A percentile compares a stretch with the other conserved stretches of the same genome.
phyloP scores from a whole-genome alignment of 2,888 invertebrate genomes.

The Euplexia lucipara region DNA sequence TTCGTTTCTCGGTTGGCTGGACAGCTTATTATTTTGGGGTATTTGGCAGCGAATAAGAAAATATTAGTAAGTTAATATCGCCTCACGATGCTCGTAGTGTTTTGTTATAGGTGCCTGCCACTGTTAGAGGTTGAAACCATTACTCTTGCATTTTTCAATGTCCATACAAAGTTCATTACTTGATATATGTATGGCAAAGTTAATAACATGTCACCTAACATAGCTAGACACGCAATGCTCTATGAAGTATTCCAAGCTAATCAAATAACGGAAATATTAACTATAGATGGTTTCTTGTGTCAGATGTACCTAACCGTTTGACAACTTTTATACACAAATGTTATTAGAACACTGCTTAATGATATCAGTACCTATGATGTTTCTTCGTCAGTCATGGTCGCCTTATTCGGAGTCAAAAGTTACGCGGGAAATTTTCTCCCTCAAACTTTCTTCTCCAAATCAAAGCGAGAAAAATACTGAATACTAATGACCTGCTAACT shows the following conservation, averaged over 20 bases:
- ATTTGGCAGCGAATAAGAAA: neutral
- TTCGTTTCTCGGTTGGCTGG: slow-evolving; percentile 5
- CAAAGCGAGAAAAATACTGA: slow-evolving; percentile 34
- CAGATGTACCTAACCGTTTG: neutral
- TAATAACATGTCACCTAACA: slow-evolving; percentile 3
- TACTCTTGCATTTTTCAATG: slow-evolving; percentile 21
- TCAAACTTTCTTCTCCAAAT: slow-evolving; percentile 22
- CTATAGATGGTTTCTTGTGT: too few species aligned
- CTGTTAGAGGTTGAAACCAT: neutral
- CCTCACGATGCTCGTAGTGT: neutral
- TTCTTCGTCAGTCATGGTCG: neutral
- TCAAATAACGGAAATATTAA: slow-evolving; percentile 8
- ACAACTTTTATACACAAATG: neutral
- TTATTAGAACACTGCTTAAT: neutral
- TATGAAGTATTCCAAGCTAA: slow-evolving; percentile 13
- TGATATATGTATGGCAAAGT: slow-evolving; percentile 37
- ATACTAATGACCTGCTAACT: slow-evolving; percentile 56
- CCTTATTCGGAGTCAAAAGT: neutral
- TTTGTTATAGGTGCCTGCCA: slow-evolving; percentile 6
- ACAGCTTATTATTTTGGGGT: neutral
- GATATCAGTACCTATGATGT: neutral
- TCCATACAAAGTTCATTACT: slow-evolving; percentile 14
- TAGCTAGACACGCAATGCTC: slow-evolving; percentile 25
- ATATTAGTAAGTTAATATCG: neutral
- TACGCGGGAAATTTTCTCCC: slow-evolving; percentile 16